Percentiles rank a stretch among this genome's conserved stretches.
Conservation (phyloP, 1,140 invertebrate genomes). For the Platyscapa corneri region DNA sequence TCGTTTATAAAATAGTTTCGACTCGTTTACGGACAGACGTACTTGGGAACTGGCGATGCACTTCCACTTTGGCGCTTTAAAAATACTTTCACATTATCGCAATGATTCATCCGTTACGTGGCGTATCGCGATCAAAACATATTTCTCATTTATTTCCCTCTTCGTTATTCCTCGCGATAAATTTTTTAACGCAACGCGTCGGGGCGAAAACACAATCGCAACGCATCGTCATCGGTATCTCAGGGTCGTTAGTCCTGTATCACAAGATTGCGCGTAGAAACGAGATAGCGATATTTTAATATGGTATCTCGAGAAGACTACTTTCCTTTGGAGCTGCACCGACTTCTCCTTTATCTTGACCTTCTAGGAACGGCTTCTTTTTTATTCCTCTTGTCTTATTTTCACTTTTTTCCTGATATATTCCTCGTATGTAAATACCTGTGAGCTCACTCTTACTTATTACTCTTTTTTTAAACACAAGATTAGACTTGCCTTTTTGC, state of each 20-base stretch:
- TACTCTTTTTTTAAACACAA: no score
- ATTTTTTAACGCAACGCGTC: neutral
- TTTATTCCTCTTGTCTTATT: neutral
- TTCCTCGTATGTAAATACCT: neutral
- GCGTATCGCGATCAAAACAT: constrained; percentile 20
- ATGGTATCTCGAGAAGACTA: neutral
- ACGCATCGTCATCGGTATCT: constrained; percentile 40
- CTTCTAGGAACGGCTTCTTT: neutral
- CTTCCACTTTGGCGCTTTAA: neutral
- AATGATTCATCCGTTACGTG: neutral
- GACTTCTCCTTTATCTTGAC: constrained; percentile 26
- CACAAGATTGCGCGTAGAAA: neutral
- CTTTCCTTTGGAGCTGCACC: neutral
- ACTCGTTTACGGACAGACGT: no score
- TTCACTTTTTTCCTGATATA: neutral
- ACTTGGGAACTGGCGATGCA: neutral
- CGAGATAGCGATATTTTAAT: constrained; percentile 22
- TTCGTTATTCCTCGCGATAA: neutral
- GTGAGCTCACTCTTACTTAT: neutral
- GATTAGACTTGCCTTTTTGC: no score
- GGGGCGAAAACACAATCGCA: neutral
- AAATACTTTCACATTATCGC: neutral
- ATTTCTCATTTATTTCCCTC: constrained; percentile 30
- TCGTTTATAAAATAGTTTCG: no score
- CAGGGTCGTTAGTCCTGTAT: constrained; percentile 39